phyloP scores from a whole-genome alignment of 1,140 invertebrate species.

The Platyura marginata region DNA sequence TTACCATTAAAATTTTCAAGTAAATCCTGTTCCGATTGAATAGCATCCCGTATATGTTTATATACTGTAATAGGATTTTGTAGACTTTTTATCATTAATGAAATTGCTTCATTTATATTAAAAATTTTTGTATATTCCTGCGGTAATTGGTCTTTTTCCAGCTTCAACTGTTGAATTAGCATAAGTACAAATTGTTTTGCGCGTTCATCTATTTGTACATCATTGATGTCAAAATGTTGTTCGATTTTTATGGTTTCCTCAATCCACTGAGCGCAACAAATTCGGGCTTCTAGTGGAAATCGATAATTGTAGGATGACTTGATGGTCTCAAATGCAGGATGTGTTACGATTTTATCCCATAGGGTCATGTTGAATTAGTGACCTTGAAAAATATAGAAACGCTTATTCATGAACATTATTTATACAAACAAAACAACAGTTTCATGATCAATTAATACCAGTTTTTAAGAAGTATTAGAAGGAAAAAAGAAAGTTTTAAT shows the following conservation, averaged over 20 bases:
- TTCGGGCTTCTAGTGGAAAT: slow-evolving; percentile 19
- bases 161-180: background rate
- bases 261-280: slow-evolving; percentile 21
- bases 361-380: too few species aligned
- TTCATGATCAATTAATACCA: too few species aligned
- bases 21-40: background rate
- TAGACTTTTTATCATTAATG: slow-evolving; percentile 2
- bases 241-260: slow-evolving; percentile 23
- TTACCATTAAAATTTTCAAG: background rate
- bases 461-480: too few species aligned
- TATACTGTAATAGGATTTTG: background rate
- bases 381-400: too few species aligned
- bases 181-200: background rate
- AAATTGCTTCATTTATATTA: slow-evolving; percentile 1
- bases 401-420: too few species aligned
- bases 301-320: slow-evolving; percentile 15
- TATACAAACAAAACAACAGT: too few species aligned
- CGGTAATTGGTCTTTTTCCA: background rate
- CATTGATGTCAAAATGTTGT: background rate
- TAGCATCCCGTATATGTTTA: slow-evolving; percentile 1
- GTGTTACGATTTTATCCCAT: background rate
- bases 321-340: background rate
- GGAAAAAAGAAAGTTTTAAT: too few species aligned
- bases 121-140: background rate
- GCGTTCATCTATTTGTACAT: background rate